Evolutionary conservation across 2,888 invertebrate genomes (phyloP).

Genomic region (Rhamnusium bicolor): DNA sequence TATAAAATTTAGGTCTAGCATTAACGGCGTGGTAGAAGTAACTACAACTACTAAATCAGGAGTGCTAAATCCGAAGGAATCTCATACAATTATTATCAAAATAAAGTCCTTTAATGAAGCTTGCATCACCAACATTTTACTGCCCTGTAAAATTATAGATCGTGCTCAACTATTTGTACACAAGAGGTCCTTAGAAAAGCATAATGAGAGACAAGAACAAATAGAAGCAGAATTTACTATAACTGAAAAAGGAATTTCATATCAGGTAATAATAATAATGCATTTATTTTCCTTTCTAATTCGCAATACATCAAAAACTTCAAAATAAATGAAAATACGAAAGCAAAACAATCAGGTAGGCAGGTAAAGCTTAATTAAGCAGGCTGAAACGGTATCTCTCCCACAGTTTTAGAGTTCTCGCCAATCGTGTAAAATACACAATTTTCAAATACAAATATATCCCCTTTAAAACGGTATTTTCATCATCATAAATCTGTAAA

Average conservation of each 20-base stretch:
- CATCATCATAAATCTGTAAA: too few species aligned
- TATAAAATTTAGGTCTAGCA: constrained; percentile 46
- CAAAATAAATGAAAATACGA: too few species aligned
- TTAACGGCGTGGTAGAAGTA: constrained; percentile 48
- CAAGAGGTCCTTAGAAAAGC: constrained; percentile 61
- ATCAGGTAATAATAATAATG: constrained; percentile 59
- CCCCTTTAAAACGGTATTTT: too few species aligned
- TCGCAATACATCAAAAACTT: too few species aligned
- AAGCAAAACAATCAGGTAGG: too few species aligned
- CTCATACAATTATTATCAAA: constrained; percentile 64
- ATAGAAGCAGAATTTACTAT: constrained; percentile 67
- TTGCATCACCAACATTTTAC: constrained; percentile 59
- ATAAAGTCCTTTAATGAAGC: constrained; percentile 64
- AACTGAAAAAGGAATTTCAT: constrained; percentile 65
- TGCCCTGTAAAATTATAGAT: constrained; percentile 68
- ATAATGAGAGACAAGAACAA: constrained; percentile 44
- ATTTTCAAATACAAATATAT: too few species aligned
- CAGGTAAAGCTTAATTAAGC: too few species aligned
- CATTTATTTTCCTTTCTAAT: too few species aligned
- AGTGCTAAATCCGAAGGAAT: constrained; percentile 65
- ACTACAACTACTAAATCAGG: constrained; percentile 54
- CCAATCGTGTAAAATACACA: too few species aligned
- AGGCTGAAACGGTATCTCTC: too few species aligned
- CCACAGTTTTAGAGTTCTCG: too few species aligned
- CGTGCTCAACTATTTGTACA: constrained; percentile 65